These are phyloP conservation scores for Morpho deidamia DNA, from an alignment of 2,888 invertebrate species.

Conservation along the genomic window DNA sequence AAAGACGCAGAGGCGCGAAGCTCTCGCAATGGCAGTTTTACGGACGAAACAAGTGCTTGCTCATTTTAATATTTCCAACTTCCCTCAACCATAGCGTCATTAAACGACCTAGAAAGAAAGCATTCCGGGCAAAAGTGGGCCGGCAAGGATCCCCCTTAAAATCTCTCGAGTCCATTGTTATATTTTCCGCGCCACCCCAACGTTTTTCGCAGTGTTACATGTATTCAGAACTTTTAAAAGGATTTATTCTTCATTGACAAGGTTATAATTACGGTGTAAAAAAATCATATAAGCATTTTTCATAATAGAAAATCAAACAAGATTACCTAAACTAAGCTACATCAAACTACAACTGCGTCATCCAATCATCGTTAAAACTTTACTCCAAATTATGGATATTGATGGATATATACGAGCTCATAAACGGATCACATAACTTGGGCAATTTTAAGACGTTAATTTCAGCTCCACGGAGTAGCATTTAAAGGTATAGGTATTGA, in stretches of 20 bases:
- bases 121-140: slow-evolving; percentile 56
- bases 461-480: too few species aligned
- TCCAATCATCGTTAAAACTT: too few species aligned
- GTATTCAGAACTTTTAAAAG: slow-evolving; percentile 32
- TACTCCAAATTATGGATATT: too few species aligned
- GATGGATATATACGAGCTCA: too few species aligned
- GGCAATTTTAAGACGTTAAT: too few species aligned
- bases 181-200: slow-evolving; percentile 47
- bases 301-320: too few species aligned
- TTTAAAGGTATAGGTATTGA: too few species aligned
- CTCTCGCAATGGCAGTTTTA: slow-evolving; percentile 63
- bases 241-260: slow-evolving; percentile 16
- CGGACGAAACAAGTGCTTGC: slow-evolving; percentile 70
- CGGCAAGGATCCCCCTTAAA: slow-evolving; percentile 56
- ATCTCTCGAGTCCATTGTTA: slow-evolving; percentile 63
- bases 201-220: slow-evolving; percentile 32
- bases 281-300: too few species aligned
- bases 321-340: too few species aligned
- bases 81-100: slow-evolving; percentile 60
- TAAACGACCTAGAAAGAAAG: slow-evolving; percentile 60
- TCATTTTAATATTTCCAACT: slow-evolving; percentile 76
- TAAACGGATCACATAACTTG: too few species aligned
- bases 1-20: slow-evolving; percentile 54
- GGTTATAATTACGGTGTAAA: too few species aligned
- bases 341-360: too few species aligned